phyloP scores from a whole-genome alignment of 2,113 vertebrate species.

The Hyaena hyaena region DNA sequence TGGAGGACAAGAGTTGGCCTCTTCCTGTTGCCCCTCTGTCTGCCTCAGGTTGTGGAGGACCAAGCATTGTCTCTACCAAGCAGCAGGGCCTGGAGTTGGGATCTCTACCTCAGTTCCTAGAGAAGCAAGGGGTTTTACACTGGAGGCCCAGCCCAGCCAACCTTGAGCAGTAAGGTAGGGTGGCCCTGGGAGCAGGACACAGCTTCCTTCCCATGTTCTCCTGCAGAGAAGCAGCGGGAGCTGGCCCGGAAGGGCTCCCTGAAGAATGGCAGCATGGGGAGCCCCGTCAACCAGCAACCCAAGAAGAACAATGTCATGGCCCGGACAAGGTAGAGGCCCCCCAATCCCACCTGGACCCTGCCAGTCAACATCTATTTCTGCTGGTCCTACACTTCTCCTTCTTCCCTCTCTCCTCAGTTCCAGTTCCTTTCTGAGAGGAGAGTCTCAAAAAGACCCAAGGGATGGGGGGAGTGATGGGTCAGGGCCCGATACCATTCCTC shows the following conservation, averaged over 20 bases:
- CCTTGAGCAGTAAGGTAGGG: neutral
- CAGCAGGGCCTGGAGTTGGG: neutral
- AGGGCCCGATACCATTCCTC: neutral
- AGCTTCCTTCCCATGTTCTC: constrained; percentile 77
- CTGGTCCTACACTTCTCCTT: neutral
- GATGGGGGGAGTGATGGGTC: neutral
- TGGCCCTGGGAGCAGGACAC: constrained; percentile 54
- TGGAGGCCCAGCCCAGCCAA: neutral
- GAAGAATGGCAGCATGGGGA: constrained; percentile 95
- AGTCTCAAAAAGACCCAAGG: neutral
- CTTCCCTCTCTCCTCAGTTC: neutral
- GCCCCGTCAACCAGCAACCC: constrained; percentile 98
- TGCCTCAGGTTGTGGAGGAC: neutral
- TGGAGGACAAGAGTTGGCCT: neutral
- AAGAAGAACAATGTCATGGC: constrained; percentile 99
- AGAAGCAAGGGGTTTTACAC: neutral
- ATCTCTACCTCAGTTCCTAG: neutral
- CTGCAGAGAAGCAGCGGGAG: constrained; percentile 97
- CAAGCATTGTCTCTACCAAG: neutral
- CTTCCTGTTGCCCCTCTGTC: neutral
- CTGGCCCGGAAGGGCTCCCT: constrained; percentile 96
- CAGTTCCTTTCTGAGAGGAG: constrained; percentile 2
- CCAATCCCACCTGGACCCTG: neutral
- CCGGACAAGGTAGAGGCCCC: constrained; percentile 92
- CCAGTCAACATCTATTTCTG: neutral